phyloP scores from a whole-genome alignment of 2,888 invertebrate genomes.

The Drosophila neutralis region DNA sequence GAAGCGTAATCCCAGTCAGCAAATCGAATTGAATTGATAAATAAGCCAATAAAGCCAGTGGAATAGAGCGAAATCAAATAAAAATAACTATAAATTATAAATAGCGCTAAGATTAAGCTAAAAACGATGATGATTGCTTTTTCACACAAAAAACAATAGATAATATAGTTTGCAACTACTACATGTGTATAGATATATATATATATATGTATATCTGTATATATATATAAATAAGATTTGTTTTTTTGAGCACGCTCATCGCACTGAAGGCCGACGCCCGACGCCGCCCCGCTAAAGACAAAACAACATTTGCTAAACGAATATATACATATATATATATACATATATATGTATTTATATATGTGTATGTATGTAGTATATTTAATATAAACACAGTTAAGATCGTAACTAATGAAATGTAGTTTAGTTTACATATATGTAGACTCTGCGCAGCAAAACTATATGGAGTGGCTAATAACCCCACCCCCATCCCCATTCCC shows the following conservation, averaged over 20 bases:
- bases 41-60: constrained; percentile 26
- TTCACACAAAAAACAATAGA: constrained; percentile 38
- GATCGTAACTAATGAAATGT: constrained; percentile 37
- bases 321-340: not conserved
- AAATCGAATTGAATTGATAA: constrained; percentile 28
- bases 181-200: constrained; percentile 7
- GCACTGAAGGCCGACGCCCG: constrained; percentile 30
- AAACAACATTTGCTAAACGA: constrained; percentile 31
- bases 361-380: not conserved
- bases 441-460: constrained; percentile 73
- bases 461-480: constrained; percentile 21
- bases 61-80: constrained; percentile 43
- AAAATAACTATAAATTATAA: constrained; percentile 60
- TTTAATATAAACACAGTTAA: constrained; percentile 33
- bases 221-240: constrained; percentile 39
- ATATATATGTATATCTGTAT: constrained; percentile 25
- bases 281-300: constrained; percentile 12
- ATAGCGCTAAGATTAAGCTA: constrained; percentile 66
- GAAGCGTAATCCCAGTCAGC: constrained; percentile 10
- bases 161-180: constrained; percentile 43
- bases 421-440: constrained; percentile 30
- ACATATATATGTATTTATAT: not conserved
- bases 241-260: constrained; percentile 73
- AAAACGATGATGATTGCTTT: constrained; percentile 37
- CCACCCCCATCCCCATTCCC: constrained; percentile 4